Evolutionary conservation across 2,113 vertebrate species (phyloP).

Genomic region (Corythaeola cristata): DNA sequence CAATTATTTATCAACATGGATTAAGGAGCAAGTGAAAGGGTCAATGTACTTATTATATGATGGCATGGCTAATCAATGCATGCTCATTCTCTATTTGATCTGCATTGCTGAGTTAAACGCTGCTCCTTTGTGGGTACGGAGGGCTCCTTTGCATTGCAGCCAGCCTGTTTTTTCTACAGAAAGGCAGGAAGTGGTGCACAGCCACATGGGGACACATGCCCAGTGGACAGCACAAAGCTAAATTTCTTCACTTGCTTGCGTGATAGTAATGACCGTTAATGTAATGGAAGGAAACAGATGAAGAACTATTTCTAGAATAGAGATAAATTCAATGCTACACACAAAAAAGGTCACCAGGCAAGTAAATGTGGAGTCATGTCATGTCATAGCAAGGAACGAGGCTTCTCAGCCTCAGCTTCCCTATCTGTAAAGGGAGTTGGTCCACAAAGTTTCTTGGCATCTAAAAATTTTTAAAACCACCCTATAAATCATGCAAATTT

Average conservation of each 20-base stretch:
- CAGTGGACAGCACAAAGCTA: not conserved
- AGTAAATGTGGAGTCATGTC: not conserved
- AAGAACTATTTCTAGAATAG: not conserved
- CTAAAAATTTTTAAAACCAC: not conserved
- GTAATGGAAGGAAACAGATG: not conserved
- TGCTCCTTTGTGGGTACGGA: not conserved
- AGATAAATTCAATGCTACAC: not conserved
- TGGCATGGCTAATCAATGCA: not conserved
- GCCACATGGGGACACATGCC: not conserved
- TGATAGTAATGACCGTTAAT: not conserved
- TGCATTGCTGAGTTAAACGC: not conserved
- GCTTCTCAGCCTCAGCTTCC: not conserved
- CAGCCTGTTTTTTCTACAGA: not conserved
- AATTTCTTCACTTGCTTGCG: not conserved
- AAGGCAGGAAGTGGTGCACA: not conserved
- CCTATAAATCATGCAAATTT: not conserved
- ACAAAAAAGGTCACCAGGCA: not conserved
- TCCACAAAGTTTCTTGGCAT: not conserved
- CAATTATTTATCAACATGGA: not conserved
- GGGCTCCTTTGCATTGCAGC: not conserved
- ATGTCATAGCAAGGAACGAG: not conserved
- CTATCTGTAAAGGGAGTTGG: not conserved
- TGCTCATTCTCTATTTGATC: not conserved
- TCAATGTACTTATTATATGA: not conserved
- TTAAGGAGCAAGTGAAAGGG: not conserved